phyloP scores from a whole-genome alignment of 2,113 vertebrate genomes.

The Gnathonemus echidnorhynchus region DNA sequence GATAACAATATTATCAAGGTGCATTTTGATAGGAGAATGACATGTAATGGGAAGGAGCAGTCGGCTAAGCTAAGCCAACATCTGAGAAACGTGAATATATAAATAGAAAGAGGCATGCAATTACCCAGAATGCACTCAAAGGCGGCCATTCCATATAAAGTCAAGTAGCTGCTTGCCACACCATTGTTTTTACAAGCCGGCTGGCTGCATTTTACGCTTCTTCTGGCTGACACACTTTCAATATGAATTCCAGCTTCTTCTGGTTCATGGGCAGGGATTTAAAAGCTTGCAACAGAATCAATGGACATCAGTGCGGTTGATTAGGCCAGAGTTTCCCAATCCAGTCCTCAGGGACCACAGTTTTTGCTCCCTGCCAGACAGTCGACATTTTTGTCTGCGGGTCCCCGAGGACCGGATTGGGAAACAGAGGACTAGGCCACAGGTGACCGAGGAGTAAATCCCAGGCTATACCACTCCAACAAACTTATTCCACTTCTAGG shows the following conservation, averaged over 20 bases:
- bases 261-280: constrained; percentile 9
- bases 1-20: constrained; percentile 14
- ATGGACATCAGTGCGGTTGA: background rate
- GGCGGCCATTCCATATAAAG: constrained; percentile 24
- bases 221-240: background rate
- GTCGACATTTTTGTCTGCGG: background rate
- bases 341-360: background rate
- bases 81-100: constrained; percentile 15
- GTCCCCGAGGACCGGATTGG: background rate
- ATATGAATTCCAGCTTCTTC: constrained; percentile 24
- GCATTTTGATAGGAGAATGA: background rate
- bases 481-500: background rate
- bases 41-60: constrained; percentile 23
- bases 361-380: background rate
- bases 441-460: background rate
- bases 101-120: constrained; percentile 34
- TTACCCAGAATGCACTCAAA: constrained; percentile 33
- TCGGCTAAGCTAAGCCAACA: constrained; percentile 12
- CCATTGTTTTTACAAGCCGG: background rate
- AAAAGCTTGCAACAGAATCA: background rate
- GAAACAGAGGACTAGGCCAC: background rate
- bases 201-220: background rate
- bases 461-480: background rate
- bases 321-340: background rate
- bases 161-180: constrained; percentile 10